These are phyloP conservation scores for Theristicus caerulescens DNA, from an alignment of 2,113 vertebrate species.

Conservation along the genomic window DNA sequence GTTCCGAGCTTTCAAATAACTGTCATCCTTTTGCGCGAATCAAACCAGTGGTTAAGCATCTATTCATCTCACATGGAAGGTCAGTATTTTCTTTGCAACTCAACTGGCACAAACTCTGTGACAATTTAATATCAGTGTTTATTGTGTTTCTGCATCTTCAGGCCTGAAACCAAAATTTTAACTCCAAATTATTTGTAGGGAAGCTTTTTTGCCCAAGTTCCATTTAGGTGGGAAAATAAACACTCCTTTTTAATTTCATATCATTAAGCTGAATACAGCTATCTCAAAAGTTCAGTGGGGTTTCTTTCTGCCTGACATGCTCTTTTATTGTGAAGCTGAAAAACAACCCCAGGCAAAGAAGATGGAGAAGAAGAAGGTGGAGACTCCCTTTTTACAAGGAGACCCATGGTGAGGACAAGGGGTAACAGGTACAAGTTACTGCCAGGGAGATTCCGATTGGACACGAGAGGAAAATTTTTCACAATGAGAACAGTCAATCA, in stretches of 20 bases:
- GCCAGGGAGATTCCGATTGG: no score
- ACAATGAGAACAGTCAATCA: no score
- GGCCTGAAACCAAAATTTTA: background rate
- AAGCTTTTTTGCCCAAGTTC: background rate
- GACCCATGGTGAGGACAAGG: no score
- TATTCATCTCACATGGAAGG: background rate
- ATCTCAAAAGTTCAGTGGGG: background rate
- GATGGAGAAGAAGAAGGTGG: no score
- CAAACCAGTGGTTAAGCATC: background rate
- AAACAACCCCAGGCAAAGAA: background rate
- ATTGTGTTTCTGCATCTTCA: background rate
- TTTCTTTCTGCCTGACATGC: background rate
- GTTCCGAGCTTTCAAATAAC: constrained; percentile 9
- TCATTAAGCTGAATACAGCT: background rate
- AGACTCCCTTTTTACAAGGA: no score
- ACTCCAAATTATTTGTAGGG: background rate
- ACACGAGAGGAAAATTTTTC: no score
- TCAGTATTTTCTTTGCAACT: background rate
- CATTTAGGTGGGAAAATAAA: constrained; percentile 8
- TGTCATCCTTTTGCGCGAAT: background rate
- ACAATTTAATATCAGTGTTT: constrained; percentile 38
- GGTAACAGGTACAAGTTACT: no score
- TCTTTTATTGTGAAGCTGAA: background rate
- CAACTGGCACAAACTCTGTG: constrained; percentile 8
- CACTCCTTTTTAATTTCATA: constrained; percentile 16